Evolutionary conservation across 2,113 vertebrate species (phyloP).

Genomic region (Tragelaphus scriptus): DNA sequence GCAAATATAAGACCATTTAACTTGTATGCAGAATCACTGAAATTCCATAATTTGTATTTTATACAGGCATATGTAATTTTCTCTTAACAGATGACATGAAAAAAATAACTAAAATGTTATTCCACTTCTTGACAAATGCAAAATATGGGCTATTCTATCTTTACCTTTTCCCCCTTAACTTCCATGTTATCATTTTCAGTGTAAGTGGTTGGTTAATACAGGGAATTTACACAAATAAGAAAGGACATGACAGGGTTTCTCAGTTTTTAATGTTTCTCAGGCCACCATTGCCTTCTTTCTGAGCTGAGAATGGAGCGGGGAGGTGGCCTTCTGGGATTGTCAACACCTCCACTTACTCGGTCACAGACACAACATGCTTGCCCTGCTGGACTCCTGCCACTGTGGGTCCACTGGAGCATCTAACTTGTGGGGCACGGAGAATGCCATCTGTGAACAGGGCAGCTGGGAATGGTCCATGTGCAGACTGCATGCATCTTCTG

Average conservation of each 20-base stretch:
- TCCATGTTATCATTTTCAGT: not conserved
- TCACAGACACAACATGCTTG: not conserved
- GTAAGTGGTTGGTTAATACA: not conserved
- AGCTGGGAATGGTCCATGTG: not conserved
- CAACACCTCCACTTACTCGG: not conserved
- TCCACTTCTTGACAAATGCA: not conserved
- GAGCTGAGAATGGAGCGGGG: not conserved
- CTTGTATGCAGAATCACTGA: not conserved
- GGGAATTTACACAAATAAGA: not conserved
- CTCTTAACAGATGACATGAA: not conserved
- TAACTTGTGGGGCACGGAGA: not conserved
- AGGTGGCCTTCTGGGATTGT: not conserved
- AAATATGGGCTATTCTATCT: not conserved
- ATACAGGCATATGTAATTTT: not conserved
- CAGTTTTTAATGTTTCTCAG: not conserved
- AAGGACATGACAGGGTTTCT: not conserved
- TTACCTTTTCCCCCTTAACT: not conserved
- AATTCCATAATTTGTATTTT: not conserved
- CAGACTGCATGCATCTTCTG: not conserved
- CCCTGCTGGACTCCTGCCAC: not conserved
- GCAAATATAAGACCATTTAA: not conserved
- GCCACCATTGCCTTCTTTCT: not conserved
- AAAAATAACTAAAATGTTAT: not conserved
- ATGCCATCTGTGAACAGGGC: not conserved
- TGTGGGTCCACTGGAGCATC: not conserved